Conservation (phyloP, 2,113 vertebrate genomes). For the Anhinga anhinga region DNA sequence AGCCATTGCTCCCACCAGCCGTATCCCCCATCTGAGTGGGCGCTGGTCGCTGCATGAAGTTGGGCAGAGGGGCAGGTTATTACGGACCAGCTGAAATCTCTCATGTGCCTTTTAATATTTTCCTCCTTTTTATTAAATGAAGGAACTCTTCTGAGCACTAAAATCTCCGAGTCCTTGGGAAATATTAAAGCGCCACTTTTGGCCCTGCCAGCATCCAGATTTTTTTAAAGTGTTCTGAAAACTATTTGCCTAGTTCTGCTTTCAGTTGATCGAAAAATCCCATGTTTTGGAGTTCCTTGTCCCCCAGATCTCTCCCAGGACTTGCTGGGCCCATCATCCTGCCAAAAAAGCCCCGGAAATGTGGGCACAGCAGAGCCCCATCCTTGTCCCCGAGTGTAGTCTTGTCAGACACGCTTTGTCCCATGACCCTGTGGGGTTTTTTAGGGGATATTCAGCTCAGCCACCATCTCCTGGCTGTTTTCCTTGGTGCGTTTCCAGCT, state of each 20-base stretch:
- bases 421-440: fast-evolving
- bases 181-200: background rate
- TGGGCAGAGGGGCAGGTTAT: background rate
- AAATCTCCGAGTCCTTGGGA: background rate
- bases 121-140: background rate
- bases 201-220: background rate
- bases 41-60: fast-evolving
- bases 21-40: fast-evolving
- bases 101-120: background rate
- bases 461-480: background rate
- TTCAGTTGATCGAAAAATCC: fast-evolving
- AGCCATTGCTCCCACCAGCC: fast-evolving
- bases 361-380: background rate
- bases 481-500: background rate
- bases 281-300: background rate
- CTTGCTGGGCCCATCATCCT: background rate
- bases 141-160: background rate
- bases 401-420: fast-evolving
- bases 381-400: fast-evolving
- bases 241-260: background rate
- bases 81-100: background rate
- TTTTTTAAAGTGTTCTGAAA: background rate
- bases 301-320: background rate
- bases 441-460: background rate
- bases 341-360: fast-evolving